phyloP scores from a whole-genome alignment of 2,797 vertebrate species.

The Anas bernieri region DNA sequence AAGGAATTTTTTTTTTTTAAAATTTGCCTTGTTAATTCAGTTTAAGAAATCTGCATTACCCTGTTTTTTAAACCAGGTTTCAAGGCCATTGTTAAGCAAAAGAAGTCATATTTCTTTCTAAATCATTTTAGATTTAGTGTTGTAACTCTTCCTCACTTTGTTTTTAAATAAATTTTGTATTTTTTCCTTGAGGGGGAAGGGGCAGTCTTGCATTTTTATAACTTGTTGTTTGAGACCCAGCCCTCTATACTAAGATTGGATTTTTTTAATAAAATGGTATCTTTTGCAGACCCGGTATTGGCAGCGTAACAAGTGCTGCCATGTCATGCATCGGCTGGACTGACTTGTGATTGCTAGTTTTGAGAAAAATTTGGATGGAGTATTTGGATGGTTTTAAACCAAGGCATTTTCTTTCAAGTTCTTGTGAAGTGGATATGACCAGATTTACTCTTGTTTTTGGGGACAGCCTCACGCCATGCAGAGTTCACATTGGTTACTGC shows the following conservation, averaged over 20 bases:
- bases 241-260: conserved; percentile 59
- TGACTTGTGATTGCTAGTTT: conserved; percentile 68
- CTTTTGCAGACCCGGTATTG: conserved; percentile 54
- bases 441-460: conserved; percentile 73
- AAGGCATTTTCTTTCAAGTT: conserved; percentile 78
- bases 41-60: conserved; percentile 77
- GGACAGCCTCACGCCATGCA: conserved; percentile 72
- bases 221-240: conserved; percentile 69
- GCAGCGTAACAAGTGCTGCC: conserved; percentile 42
- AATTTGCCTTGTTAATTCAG: conserved; percentile 83
- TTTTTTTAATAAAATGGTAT: conserved; percentile 28
- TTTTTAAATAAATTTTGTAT: conserved; percentile 77
- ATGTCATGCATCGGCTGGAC: conserved; percentile 64
- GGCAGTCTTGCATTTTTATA: conserved; percentile 74
- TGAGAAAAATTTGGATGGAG: conserved; percentile 59
- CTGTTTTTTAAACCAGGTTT: conserved; percentile 79
- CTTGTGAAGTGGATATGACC: conserved; percentile 78
- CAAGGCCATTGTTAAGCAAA: conserved; percentile 78
- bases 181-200: conserved; percentile 73
- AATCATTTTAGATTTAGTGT: conserved; percentile 80
- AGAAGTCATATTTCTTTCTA: conserved; percentile 78
- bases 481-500: conserved; percentile 71
- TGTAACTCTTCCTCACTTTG: conserved; percentile 77
- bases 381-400: conserved; percentile 75
- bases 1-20: conserved; percentile 82